Evolutionary conservation across 1,140 invertebrate species (phyloP).

Genomic region (Daktulosphaira vitifoliae): DNA sequence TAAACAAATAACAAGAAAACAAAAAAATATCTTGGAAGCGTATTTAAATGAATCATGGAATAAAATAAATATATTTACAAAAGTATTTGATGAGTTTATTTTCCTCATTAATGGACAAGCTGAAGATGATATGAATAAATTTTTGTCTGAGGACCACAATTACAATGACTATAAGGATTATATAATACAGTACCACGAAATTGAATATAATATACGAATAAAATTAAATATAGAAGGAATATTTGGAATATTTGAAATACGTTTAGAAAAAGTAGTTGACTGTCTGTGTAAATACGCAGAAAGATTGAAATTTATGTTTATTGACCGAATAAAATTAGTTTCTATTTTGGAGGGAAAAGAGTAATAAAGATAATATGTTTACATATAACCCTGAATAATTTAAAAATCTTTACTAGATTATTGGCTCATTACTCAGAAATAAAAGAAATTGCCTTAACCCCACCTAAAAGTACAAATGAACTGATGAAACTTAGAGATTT

Average conservation of each 20-base stretch:
- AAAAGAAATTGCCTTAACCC: slow-evolving; percentile 63
- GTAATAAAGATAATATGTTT: slow-evolving; percentile 47
- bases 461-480: slow-evolving; percentile 72
- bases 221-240: slow-evolving; percentile 57
- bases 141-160: slow-evolving; percentile 55
- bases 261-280: slow-evolving; percentile 68
- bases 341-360: slow-evolving; percentile 67
- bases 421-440: slow-evolving; percentile 77
- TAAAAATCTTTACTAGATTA: slow-evolving; percentile 50
- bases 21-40: slow-evolving; percentile 49
- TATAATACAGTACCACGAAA: slow-evolving; percentile 55
- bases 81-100: slow-evolving; percentile 72
- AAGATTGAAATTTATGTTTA: slow-evolving; percentile 58
- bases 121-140: slow-evolving; percentile 54
- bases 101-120: slow-evolving; percentile 67
- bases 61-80: slow-evolving; percentile 56
- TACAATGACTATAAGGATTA: slow-evolving; percentile 61
- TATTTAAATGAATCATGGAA: slow-evolving; percentile 61
- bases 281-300: slow-evolving; percentile 58
- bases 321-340: slow-evolving; percentile 65
- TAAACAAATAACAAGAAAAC: slow-evolving; percentile 50
- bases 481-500: slow-evolving; percentile 73
- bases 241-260: slow-evolving; percentile 79
- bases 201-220: slow-evolving; percentile 54
- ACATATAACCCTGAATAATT: not conserved